Evolutionary conservation across 2,797 vertebrate genomes (phyloP).

Genomic region (Tokudaia tokunoshimensis): DNA sequence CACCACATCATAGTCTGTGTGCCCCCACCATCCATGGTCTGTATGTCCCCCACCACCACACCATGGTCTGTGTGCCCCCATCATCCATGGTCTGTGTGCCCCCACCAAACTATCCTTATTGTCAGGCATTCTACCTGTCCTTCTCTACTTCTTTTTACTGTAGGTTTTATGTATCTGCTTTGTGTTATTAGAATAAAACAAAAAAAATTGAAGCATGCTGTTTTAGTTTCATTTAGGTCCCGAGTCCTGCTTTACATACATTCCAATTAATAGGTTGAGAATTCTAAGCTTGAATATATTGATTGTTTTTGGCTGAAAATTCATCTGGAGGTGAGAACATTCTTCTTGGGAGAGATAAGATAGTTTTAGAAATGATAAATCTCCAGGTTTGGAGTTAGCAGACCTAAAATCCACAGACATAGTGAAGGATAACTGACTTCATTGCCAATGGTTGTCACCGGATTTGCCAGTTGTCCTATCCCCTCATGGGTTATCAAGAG

Average conservation of each 20-base stretch:
- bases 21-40: too few relatives aligned
- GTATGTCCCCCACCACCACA: too few relatives aligned
- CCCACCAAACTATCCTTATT: not conserved
- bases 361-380: not conserved
- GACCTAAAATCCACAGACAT: not conserved
- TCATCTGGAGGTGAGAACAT: constrained; percentile 30
- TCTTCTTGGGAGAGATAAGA: constrained; percentile 20
- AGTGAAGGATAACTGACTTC: constrained; percentile 3
- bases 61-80: too few relatives aligned
- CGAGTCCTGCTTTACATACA: constrained; percentile 31
- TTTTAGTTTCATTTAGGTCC: not conserved
- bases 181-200: not conserved
- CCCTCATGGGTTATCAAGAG: not conserved
- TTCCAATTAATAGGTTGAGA: constrained; percentile 18
- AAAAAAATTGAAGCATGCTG: not conserved
- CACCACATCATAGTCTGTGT: too few relatives aligned
- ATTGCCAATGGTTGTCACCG: not conserved
- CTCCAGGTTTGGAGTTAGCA: not conserved
- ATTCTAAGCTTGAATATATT: not conserved
- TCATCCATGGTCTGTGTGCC: too few relatives aligned
- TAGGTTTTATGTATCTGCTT: not conserved
- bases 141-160: not conserved
- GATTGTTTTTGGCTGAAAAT: constrained; percentile 25
- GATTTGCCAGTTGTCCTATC: not conserved
- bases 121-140: not conserved